Evolutionary conservation across 2,888 invertebrate genomes (phyloP), one percentile per base, ranked within the genome.

Genomic region (Nomada ferruginata): DNA sequence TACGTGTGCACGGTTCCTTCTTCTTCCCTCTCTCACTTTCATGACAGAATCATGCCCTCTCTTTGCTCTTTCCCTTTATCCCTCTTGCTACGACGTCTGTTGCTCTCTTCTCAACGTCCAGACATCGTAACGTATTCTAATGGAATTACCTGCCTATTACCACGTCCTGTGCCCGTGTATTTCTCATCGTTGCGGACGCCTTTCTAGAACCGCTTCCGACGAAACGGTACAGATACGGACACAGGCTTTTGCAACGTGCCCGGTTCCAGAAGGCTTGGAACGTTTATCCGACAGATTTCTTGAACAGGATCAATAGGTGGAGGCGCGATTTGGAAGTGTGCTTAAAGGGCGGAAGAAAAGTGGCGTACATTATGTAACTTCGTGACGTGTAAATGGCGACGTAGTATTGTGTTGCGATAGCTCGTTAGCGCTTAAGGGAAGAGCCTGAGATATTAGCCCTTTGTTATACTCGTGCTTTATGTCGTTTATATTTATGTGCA

Each of bases 91-190:
- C 78, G 53, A 60, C 59, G 44, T 72, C 18, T 18, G 44, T 20
- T 44, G 26, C 53, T 83, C 83, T 79, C 79, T 82, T 70, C 42
- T 63, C 83, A 85, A 81, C 76, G 78, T 74, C 78, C 71, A 66
- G 84, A 87, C 89, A 85, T 87, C 87, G 88, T 87, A 87, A 89
- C 90, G 88, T 89, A 91, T 90, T 89, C 89, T 89, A 91, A 91
- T 91, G 88, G 87, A 90, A 92, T 91, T 91, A 90, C 87, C 87
- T 85, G 87, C 87, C 91, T 88, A 90, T 91, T 91, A 89, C 90
- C 88, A 86, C 88, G 88, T 85, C 85, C 69, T 53, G 63, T 15
- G 60, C 53, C 20, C 47, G 20, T 55, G 55, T 29, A 20, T 75
- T 72, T 61, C 76, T 76, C 66, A 44, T 59, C 23, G 29, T 23